phyloP scores from a whole-genome alignment of 1,140 invertebrate genomes.

The Oscheius sp. region DNA sequence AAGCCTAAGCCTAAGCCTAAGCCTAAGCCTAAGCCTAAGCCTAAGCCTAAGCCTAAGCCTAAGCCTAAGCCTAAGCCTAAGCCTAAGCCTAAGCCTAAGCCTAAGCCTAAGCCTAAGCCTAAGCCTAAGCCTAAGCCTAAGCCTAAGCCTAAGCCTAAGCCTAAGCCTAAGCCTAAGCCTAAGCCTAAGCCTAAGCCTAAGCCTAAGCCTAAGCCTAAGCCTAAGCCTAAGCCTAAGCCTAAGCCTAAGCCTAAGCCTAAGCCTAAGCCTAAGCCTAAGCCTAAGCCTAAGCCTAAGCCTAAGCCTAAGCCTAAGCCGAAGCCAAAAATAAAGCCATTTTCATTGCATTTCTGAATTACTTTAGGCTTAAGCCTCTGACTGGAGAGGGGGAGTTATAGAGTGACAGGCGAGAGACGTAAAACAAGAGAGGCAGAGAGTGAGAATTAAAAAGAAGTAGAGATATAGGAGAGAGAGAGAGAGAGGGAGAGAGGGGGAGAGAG shows the following conservation, averaged over 20 bases:
- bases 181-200: constrained; percentile 5
- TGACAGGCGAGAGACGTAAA: too few relatives aligned
- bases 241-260: constrained; percentile 3
- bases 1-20: constrained; percentile 16
- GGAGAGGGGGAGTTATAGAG: too few relatives aligned
- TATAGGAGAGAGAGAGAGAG: too few relatives aligned
- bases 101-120: constrained; percentile 10
- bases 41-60: constrained; percentile 16
- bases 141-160: constrained; percentile 12
- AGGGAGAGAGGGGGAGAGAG: too few relatives aligned
- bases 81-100: constrained; percentile 17
- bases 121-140: constrained; percentile 7
- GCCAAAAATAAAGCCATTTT: too few relatives aligned
- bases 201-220: constrained; percentile 16
- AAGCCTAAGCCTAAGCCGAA: constrained; percentile 17
- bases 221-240: constrained; percentile 7
- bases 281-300: constrained; percentile 12
- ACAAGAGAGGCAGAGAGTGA: too few relatives aligned
- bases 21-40: constrained; percentile 16
- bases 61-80: constrained; percentile 16
- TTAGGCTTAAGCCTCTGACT: too few relatives aligned
- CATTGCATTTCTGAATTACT: too few relatives aligned
- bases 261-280: constrained; percentile 20
- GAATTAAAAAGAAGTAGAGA: too few relatives aligned
- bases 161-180: constrained; percentile 6